phyloP scores from a whole-genome alignment of 2,113 vertebrate species.

The Nycticebus coucang region DNA sequence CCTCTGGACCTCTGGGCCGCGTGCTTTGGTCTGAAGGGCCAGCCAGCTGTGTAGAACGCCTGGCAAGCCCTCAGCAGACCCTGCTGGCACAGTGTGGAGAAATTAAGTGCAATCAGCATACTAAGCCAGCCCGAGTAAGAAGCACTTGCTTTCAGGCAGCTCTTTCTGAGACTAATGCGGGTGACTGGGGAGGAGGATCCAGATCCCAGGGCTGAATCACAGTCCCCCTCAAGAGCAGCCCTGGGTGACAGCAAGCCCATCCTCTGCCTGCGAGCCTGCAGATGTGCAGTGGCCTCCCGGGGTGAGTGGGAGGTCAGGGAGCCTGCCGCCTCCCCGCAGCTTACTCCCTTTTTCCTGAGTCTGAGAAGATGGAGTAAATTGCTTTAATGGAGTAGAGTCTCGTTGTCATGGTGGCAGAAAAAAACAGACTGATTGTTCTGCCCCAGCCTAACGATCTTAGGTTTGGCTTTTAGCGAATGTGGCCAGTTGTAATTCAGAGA shows the following conservation, averaged over 20 bases:
- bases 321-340: conserved; percentile 12
- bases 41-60: background rate
- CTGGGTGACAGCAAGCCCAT: background rate
- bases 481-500: background rate
- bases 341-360: background rate
- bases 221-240: background rate
- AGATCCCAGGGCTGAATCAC: background rate
- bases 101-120: conserved; percentile 52
- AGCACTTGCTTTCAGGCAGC: background rate
- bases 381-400: conserved; percentile 62
- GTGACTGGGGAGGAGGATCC: background rate
- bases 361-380: conserved; percentile 45
- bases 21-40: background rate
- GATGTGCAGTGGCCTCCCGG: background rate
- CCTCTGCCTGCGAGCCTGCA: background rate
- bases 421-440: background rate
- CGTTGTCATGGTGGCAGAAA: conserved; percentile 28
- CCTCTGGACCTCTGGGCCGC: background rate
- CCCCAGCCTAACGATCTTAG: background rate
- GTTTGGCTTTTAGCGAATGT: background rate
- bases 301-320: conserved; percentile 45
- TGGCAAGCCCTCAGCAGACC: background rate
- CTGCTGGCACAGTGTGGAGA: conserved; percentile 35
- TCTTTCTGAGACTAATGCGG: background rate
- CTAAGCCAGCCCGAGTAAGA: conserved; percentile 34